Evolutionary conservation across 2,797 vertebrate genomes (phyloP), one percentile per base, ranked within the genome.

Genomic region (Tauraco hartlaubi): DNA sequence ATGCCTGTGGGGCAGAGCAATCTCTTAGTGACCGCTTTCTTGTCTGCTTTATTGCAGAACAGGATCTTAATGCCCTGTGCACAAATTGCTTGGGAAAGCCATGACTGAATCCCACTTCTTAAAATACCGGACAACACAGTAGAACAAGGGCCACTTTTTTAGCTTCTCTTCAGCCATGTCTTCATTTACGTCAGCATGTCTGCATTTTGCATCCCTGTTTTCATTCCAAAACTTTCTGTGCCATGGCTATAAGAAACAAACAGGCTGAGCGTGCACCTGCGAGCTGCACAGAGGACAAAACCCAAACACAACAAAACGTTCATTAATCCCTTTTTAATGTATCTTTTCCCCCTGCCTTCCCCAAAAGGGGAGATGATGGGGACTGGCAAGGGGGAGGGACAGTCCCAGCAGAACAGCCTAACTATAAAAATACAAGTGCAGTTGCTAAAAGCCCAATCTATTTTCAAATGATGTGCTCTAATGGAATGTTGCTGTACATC

Each of bases 401-500:
- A 0, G 95, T 96, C 93, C 95, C 90, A 82, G 35, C 91, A 88
- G 95, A 95, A 90, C 85, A 92, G 67, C 66, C 91, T 91, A 93
- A 96, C 95, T 93, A 93, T 97, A 96, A 97, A 96, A 96, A 96
- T 97, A 95, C 5, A 46, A 97, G 86, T 85, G 92, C 95, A 92
- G 94, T 96, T 97, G 97, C 97, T 98, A 97, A 98, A 98, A 97
- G 98, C 97, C 76, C 96, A 96, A 97, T 98, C 97, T 98, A 97
- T 98, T 97, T 97, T 97, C 96, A 97, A 98, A 97, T 97, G 96
- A 97, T 97, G 97, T 97, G 94, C 97, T 97, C 96, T 98, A 98
- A 98, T 98, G 97, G 98, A 98, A 98, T 98, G 97, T 98, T 98
- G 97, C 97, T 97, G 97, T 97, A 98, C 96, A 97, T 97, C 97